A percentile compares a stretch with the other conserved stretches of the same genome.
phyloP scores from a whole-genome alignment of 2,888 invertebrate genomes.

The Stenchaetothrips biformis region DNA sequence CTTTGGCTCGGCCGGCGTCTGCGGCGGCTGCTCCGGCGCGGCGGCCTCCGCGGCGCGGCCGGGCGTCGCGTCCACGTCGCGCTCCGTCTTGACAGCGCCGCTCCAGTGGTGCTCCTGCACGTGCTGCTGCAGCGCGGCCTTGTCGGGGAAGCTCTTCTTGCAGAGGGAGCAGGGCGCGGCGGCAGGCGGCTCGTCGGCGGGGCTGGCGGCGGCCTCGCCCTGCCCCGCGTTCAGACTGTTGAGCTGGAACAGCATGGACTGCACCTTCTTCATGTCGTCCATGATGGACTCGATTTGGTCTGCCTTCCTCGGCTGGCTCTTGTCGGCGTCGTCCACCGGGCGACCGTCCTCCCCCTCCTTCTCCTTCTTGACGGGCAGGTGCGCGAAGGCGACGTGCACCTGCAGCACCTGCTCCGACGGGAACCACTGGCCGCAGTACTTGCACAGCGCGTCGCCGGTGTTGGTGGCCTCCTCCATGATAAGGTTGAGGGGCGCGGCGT shows the following conservation, averaged over 20 bases:
- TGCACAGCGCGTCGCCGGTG: conserved; percentile 47
- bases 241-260: conserved; percentile 84
- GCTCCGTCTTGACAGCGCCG: conserved; percentile 28
- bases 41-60: neutral
- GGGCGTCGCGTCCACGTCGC: conserved; percentile 32
- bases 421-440: conserved; percentile 34
- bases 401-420: conserved; percentile 19
- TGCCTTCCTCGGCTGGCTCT: conserved; percentile 37
- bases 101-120: conserved; percentile 63
- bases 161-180: conserved; percentile 63
- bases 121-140: conserved; percentile 66
- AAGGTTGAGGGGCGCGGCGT: conserved; percentile 72
- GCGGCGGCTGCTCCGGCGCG: conserved; percentile 13
- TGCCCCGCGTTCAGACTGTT: conserved; percentile 51
- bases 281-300: conserved; percentile 59
- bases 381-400: conserved; percentile 9
- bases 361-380: conserved; percentile 7
- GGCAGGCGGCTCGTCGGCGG: conserved; percentile 21
- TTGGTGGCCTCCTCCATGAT: conserved; percentile 61
- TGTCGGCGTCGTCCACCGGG: conserved; percentile 35
- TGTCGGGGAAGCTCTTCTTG: conserved; percentile 66
- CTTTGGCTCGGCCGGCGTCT: neutral
- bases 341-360: neutral
- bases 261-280: conserved; percentile 80
- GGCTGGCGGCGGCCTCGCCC: conserved; percentile 31